Base-by-base conservation (phyloP, 2,113 vertebrate species). In the Epinephelus lanceolatus region DNA sequence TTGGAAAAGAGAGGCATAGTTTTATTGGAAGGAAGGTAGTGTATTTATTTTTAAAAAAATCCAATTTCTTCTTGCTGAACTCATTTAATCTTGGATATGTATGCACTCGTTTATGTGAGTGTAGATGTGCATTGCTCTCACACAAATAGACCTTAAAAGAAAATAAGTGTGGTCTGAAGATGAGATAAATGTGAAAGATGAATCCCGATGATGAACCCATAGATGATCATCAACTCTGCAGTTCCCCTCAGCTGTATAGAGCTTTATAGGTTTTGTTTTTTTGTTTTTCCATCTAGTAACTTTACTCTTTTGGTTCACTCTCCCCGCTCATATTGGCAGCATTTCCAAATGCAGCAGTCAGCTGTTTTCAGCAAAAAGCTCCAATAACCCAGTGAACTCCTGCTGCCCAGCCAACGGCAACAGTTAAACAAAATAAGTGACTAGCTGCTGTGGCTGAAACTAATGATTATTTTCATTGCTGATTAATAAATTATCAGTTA, bases 11-110 rank as follows among this genome's bases (percentile, higher is more conserved):
- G 21, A 72, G 45, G 30, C 33, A 33, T 71, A 14, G 62, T 76
- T 83, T 66, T 73, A 47, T 83, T 80, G 75, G 69, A 82, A 76
- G 21, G 21, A 78, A 70, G 51, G 56, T 30, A 15, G 18, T 12
- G 25, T 33, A 15, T 23, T 62, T 4, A 74, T 30, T 60, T 17
- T 3, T 3, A 3, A 1, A 21, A 57, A 23, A 23, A 11, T 3
- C 2, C 3, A 4, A 15, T 25, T 51, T 30, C 12, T 69, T 70
- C 14, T 49, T 67, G 4, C n/a, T 69, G 52, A 65, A 47, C 21
- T 42, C n/a, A 13, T 65, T 47, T 61, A 62, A 57, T 60, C 25
- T 0, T 45, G 42, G 42, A 45, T 11, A 9, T 55, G 17, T 37
- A 23, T 3, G 3, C 40, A n/a, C n/a, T 66, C 49, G 42, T 62